phyloP scores from a whole-genome alignment of 2,888 invertebrate species.

The Nebria salina region DNA sequence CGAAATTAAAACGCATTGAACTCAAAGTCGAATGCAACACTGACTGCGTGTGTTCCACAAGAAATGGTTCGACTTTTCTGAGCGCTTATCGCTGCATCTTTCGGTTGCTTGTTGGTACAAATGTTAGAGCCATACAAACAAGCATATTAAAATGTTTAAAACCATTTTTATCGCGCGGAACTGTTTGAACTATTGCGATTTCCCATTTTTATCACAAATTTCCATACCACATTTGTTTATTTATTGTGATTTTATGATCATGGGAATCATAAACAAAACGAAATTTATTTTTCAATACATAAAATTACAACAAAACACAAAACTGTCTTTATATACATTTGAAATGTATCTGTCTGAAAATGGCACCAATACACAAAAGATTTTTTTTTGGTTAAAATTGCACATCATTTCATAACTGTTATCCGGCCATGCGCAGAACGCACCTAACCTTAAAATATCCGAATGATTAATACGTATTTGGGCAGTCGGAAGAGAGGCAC shows the following conservation, averaged over 20 bases:
- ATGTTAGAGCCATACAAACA: not conserved
- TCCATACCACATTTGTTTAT: not conserved
- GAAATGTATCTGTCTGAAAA: not conserved
- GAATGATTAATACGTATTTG: slow-evolving; percentile 16
- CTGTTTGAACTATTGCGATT: not conserved
- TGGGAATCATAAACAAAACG: not conserved
- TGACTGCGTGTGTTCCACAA: slow-evolving; percentile 25
- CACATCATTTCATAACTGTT: not conserved
- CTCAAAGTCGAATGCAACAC: slow-evolving; percentile 33
- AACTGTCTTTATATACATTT: not conserved
- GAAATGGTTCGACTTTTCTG: not conserved
- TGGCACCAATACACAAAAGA: not conserved
- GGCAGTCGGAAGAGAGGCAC: not conserved
- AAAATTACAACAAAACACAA: not conserved
- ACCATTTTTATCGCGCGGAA: not conserved
- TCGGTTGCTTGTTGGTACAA: not conserved
- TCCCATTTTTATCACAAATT: not conserved
- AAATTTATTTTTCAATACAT: not conserved
- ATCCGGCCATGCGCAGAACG: not conserved
- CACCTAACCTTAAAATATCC: not conserved
- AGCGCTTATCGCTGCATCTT: not conserved
- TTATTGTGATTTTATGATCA: not conserved
- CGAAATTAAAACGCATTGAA: slow-evolving; percentile 23
- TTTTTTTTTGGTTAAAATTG: not conserved
- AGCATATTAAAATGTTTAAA: not conserved